Percentiles rank a stretch among this genome's conserved stretches.
These are phyloP conservation scores for Lichenostomus cassidix DNA, from an alignment of 2,113 vertebrate species.

Conservation along the genomic window DNA sequence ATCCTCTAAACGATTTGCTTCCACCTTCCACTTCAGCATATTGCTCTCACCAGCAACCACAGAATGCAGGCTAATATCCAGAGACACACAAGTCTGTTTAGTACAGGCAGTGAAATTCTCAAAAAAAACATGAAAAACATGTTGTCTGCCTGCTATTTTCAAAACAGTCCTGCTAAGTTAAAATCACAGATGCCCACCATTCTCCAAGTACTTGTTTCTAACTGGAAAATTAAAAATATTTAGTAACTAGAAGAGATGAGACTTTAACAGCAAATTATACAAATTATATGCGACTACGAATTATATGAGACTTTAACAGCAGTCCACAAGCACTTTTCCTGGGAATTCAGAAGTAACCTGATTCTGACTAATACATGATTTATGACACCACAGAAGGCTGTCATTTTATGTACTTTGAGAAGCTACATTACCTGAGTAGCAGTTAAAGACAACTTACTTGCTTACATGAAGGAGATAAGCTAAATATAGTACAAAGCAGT, in stretches of 20 bases:
- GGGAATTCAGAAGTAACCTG: not conserved
- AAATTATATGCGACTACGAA: not conserved
- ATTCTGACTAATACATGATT: not conserved
- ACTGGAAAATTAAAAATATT: not conserved
- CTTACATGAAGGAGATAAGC: not conserved
- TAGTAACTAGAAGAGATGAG: not conserved
- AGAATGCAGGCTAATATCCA: not conserved
- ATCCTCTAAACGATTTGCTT: not conserved
- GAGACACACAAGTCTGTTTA: not conserved
- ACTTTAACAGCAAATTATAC: not conserved
- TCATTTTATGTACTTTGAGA: not conserved
- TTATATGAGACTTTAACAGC: not conserved
- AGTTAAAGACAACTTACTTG: conserved; percentile 7
- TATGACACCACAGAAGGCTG: not conserved
- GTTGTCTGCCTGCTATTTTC: not conserved
- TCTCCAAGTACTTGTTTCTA: not conserved
- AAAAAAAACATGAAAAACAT: not conserved
- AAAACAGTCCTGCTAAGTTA: not conserved
- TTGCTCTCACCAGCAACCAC: not conserved
- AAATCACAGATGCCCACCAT: not conserved
- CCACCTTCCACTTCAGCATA: not conserved
- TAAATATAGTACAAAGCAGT: conserved; percentile 8
- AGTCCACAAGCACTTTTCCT: not conserved
- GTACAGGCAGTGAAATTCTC: not conserved
- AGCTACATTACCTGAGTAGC: not conserved